Conservation (phyloP, 2,888 invertebrate species). For the Mantis religiosa region DNA sequence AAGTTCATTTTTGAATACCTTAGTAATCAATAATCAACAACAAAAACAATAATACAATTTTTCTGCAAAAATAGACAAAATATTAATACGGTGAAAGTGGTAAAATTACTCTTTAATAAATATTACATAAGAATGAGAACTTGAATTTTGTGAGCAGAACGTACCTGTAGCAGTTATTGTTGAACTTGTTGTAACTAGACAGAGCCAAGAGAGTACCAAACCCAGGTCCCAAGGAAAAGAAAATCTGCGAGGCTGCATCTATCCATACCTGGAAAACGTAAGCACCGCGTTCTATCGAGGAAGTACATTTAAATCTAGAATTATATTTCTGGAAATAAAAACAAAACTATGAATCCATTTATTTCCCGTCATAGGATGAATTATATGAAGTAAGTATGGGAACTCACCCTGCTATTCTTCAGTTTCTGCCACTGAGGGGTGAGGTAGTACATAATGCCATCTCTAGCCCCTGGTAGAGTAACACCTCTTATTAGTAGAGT, state of each 20-base stretch:
- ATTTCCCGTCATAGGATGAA: neutral
- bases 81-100: neutral
- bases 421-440: constrained; percentile 87
- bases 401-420: constrained; percentile 63
- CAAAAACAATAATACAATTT: too few species aligned
- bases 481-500: constrained; percentile 80
- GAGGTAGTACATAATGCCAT: constrained; percentile 83
- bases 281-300: neutral
- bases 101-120: too few species aligned
- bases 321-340: neutral
- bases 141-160: too few species aligned
- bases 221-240: constrained; percentile 89
- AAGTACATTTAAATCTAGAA: neutral
- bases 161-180: constrained; percentile 69
- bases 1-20: neutral
- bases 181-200: constrained; percentile 90
- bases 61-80: too few species aligned
- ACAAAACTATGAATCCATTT: neutral
- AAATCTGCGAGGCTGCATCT: constrained; percentile 90
- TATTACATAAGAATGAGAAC: too few species aligned
- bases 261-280: constrained; percentile 73
- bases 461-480: constrained; percentile 77
- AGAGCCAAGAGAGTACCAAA: constrained; percentile 86
- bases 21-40: too few species aligned
- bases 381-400: neutral